These are phyloP conservation scores for Dicranocentrus wangi DNA, from an alignment of 2,888 invertebrate genomes.

Conservation along the genomic window DNA sequence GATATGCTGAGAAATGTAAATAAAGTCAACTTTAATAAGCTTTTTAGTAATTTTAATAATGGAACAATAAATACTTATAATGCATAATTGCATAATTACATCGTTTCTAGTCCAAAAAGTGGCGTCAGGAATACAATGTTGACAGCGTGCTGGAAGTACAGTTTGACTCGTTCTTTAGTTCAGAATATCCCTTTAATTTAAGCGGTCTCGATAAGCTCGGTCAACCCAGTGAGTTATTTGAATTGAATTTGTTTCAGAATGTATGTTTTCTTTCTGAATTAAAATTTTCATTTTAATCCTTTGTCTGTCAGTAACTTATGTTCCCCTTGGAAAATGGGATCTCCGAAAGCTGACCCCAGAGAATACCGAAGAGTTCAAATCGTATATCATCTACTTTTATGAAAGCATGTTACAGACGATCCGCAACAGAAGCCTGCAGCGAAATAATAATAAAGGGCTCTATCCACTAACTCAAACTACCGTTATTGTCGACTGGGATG, in stretches of 20 bases:
- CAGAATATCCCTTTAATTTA: background rate
- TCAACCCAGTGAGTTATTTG: background rate
- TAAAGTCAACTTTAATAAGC: background rate
- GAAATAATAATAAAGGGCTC: background rate
- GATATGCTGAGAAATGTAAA: background rate
- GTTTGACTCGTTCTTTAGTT: background rate
- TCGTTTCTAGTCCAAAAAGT: background rate
- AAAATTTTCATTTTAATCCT: background rate
- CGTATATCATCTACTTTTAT: conserved; percentile 31
- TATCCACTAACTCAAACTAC: conserved; percentile 34
- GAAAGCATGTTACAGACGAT: conserved; percentile 18
- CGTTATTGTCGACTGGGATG: conserved; percentile 32
- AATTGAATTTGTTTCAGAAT: no score
- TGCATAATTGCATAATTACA: background rate
- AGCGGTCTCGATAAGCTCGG: background rate
- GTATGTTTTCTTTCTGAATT: background rate
- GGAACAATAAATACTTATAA: background rate
- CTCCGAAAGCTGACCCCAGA: conserved; percentile 19
- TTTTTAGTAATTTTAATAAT: background rate
- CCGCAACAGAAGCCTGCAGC: background rate
- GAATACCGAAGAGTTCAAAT: conserved; percentile 36
- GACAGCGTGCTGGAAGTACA: background rate
- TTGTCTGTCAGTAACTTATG: background rate
- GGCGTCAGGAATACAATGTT: background rate
- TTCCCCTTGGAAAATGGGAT: conserved; percentile 49